A percentile compares a stretch with the other conserved stretches of the same genome.
Conservation (phyloP, 2,888 invertebrate genomes). For the Dyspetes luteomarginatus region DNA sequence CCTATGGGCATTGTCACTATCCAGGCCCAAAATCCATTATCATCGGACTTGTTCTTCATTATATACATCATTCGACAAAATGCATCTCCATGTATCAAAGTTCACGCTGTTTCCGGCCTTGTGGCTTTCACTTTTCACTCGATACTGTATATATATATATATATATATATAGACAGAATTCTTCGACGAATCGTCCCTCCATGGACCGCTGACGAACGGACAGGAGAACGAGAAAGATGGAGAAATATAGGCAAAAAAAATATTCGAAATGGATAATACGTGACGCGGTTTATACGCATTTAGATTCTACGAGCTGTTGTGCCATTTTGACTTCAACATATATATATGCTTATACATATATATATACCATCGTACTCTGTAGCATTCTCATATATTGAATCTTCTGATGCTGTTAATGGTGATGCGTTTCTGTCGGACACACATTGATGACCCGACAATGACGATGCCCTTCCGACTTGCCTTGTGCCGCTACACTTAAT, state of each 20-base stretch:
- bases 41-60: slow-evolving; percentile 51
- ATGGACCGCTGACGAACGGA: not conserved
- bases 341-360: too few species aligned
- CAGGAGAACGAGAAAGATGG: slow-evolving; percentile 3
- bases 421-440: slow-evolving; percentile 47
- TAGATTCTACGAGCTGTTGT: not conserved
- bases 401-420: slow-evolving; percentile 39
- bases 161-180: too few species aligned
- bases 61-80: slow-evolving; percentile 20
- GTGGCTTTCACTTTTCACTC: slow-evolving; percentile 24
- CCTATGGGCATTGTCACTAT: slow-evolving; percentile 37
- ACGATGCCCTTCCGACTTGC: slow-evolving; percentile 61
- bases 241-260: slow-evolving; percentile 35
- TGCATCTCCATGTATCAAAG: slow-evolving; percentile 15
- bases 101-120: not conserved
- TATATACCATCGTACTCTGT: not conserved
- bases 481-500: slow-evolving; percentile 50
- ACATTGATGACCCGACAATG: slow-evolving; percentile 67
- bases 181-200: not conserved
- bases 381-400: slow-evolving; percentile 22
- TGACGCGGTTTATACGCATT: slow-evolving; percentile 11
- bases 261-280: slow-evolving; percentile 21
- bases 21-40: slow-evolving; percentile 27
- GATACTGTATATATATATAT: not conserved
- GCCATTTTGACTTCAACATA: slow-evolving; percentile 29